These are phyloP conservation scores for Atopsyche davidsoni DNA, from an alignment of 1,140 invertebrate genomes.

Conservation along the genomic window DNA sequence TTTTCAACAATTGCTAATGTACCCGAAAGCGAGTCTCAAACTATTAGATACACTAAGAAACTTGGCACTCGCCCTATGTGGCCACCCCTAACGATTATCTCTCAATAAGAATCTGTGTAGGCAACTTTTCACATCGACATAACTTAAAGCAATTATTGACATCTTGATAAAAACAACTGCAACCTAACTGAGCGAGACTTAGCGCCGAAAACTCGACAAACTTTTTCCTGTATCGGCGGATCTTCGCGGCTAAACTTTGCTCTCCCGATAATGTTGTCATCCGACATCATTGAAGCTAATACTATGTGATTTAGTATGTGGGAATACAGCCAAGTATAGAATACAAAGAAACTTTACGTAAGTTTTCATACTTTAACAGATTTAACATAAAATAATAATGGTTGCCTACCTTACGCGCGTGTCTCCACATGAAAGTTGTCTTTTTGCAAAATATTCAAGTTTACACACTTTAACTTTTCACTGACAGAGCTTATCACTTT, in stretches of 20 bases:
- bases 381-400: too few species aligned
- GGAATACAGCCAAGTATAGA: too few species aligned
- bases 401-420: too few species aligned
- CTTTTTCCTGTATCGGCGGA: constrained; percentile 26
- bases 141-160: constrained; percentile 20
- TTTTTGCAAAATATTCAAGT: too few species aligned
- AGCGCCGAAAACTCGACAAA: constrained; percentile 11
- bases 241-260: constrained; percentile 18
- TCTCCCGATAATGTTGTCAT: constrained; percentile 10
- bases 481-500: too few species aligned
- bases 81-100: not conserved
- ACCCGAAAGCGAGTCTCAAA: not conserved
- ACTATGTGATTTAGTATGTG: too few species aligned
- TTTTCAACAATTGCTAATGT: not conserved
- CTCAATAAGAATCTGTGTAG: too few species aligned
- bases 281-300: not conserved
- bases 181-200: constrained; percentile 16
- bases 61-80: not conserved
- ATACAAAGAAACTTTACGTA: too few species aligned
- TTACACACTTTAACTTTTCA: too few species aligned
- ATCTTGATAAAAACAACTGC: constrained; percentile 22
- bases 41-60: not conserved
- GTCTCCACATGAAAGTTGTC: too few species aligned
- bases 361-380: too few species aligned
- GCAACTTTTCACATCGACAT: constrained; percentile 5